These are phyloP conservation scores for Platycnemis pennipes DNA, from an alignment of 2,888 invertebrate genomes.

Conservation along the genomic window DNA sequence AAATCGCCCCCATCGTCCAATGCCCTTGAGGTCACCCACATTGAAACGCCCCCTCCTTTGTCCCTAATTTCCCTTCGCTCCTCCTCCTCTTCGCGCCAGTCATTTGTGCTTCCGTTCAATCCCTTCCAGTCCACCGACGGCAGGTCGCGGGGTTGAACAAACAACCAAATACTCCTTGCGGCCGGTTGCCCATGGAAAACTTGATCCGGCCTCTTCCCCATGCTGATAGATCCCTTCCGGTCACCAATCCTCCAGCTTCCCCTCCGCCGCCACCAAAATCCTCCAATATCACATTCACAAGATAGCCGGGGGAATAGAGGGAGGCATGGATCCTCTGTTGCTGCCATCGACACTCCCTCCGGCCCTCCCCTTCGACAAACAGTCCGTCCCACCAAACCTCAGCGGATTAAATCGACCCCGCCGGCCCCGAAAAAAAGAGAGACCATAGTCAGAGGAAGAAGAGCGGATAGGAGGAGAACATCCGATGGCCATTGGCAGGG, in stretches of 20 bases:
- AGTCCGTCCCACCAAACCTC: conserved; percentile 31
- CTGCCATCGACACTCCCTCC: not conserved
- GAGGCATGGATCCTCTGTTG: too few relatives aligned
- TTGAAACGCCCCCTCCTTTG: not conserved
- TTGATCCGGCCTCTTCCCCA: not conserved
- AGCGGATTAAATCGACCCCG: not conserved
- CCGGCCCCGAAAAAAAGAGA: not conserved
- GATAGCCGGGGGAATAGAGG: too few relatives aligned
- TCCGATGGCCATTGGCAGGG: not conserved
- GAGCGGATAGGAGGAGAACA: not conserved
- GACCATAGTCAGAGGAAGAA: not conserved
- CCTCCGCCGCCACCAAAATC: not conserved
- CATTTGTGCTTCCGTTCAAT: not conserved
- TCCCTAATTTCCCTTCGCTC: not conserved
- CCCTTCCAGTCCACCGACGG: not conserved
- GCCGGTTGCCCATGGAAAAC: conserved; percentile 17
- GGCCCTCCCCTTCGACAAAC: not conserved
- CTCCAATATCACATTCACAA: not conserved
- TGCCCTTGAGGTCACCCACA: too few relatives aligned
- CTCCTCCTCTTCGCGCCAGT: not conserved
- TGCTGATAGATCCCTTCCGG: not conserved
- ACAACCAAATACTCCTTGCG: conserved; percentile 19
- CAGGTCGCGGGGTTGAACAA: not conserved
- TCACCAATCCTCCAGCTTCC: not conserved
- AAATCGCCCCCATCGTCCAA: too few relatives aligned